Evolutionary conservation across 1,140 invertebrate genomes (phyloP).

Genomic region (Aradophagus sp.): DNA sequence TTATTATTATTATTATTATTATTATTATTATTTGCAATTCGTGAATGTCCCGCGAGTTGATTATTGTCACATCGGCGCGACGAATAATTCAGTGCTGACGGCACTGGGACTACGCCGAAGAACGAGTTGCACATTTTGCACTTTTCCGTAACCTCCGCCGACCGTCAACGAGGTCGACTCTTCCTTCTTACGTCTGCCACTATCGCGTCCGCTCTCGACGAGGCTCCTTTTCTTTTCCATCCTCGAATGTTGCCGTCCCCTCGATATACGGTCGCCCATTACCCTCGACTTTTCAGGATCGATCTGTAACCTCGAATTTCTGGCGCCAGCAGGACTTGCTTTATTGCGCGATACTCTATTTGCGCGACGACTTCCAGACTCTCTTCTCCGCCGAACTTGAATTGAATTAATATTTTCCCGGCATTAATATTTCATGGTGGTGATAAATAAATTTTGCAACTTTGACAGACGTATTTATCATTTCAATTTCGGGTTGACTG

Average conservation of each 20-base stretch:
- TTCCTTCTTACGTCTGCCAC: conserved; percentile 46
- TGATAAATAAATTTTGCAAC: conserved; percentile 16
- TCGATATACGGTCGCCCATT: conserved; percentile 47
- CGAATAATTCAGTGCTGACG: conserved; percentile 62
- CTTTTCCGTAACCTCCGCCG: conserved; percentile 61
- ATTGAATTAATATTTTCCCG: conserved; percentile 47
- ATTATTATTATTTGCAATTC: conserved; percentile 28
- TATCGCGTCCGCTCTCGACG: conserved; percentile 55
- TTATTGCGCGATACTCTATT: conserved; percentile 55
- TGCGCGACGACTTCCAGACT: conserved; percentile 37
- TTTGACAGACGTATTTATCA: conserved; percentile 13
- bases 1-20: conserved; percentile 30
- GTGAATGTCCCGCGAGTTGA: conserved; percentile 25
- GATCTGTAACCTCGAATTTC: conserved; percentile 58
- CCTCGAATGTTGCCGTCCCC: conserved; percentile 47
- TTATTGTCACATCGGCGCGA: conserved; percentile 51
- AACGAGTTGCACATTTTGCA: conserved; percentile 66
- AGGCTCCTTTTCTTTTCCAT: conserved; percentile 57
- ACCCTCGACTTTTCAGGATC: conserved; percentile 51
- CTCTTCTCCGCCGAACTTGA: conserved; percentile 17
- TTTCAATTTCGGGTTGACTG: neutral
- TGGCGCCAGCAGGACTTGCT: conserved; percentile 50
- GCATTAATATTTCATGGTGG: conserved; percentile 34
- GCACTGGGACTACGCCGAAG: conserved; percentile 56
- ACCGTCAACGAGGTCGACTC: conserved; percentile 58